Conservation (phyloP, 2,113 vertebrate species). For the Enhydra lutris region DNA sequence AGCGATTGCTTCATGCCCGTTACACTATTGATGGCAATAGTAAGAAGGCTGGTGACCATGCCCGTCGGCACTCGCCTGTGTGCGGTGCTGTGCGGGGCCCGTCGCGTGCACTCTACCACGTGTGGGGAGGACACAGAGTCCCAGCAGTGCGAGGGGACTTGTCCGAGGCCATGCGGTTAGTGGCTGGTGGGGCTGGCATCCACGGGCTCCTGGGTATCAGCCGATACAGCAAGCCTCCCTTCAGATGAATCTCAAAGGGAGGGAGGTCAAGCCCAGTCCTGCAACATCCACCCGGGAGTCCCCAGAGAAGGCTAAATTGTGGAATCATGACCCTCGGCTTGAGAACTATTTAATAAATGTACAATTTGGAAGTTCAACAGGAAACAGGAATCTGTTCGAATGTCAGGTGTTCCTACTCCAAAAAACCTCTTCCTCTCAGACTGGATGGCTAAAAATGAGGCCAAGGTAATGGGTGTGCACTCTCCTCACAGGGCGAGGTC, state of each 20-base stretch:
- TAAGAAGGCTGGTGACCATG: background rate
- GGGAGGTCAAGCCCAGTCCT: background rate
- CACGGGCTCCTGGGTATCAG: background rate
- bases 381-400: background rate
- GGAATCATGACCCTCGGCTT: background rate
- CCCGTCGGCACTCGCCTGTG: background rate
- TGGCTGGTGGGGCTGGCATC: rapidly evolving
- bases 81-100: no score
- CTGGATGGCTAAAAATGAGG: background rate
- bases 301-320: background rate
- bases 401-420: background rate
- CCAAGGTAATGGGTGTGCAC: background rate
- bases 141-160: background rate
- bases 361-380: background rate
- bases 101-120: rapidly evolving
- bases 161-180: background rate
- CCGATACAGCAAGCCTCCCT: background rate
- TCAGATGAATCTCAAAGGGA: no score
- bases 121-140: background rate
- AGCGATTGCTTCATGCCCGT: no score
- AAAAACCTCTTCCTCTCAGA: background rate
- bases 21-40: no score
- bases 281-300: background rate
- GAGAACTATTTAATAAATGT: background rate
- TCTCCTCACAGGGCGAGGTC: background rate